These are phyloP conservation scores for Drusus annulatus DNA, from an alignment of 1,140 invertebrate genomes.

Conservation along the genomic window DNA sequence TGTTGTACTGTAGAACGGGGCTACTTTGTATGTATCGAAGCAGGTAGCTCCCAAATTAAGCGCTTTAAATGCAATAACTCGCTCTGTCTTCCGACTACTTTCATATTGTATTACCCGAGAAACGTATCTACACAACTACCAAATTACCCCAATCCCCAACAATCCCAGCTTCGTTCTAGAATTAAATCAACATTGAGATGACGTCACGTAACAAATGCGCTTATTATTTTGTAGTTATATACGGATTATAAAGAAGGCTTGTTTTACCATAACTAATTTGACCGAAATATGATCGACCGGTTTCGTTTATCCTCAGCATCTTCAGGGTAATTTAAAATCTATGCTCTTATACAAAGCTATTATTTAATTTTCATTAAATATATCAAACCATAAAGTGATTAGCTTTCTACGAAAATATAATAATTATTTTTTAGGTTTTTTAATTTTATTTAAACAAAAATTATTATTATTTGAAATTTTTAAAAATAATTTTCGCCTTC, in stretches of 20 bases:
- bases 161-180: neutral
- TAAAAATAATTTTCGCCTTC: too few species aligned
- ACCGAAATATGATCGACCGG: too few species aligned
- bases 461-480: too few species aligned
- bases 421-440: too few species aligned
- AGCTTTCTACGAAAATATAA: too few species aligned
- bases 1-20: neutral
- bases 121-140: neutral
- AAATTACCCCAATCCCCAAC: conserved; percentile 6
- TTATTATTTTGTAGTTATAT: neutral
- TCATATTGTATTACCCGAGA: conserved; percentile 34
- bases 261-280: neutral
- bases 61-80: conserved; percentile 58
- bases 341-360: too few species aligned
- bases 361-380: too few species aligned
- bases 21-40: conserved; percentile 21
- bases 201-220: conserved; percentile 5
- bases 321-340: too few species aligned
- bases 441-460: too few species aligned
- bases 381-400: too few species aligned
- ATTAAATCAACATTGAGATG: conserved; percentile 25
- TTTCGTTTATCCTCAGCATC: too few species aligned
- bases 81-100: conserved; percentile 33
- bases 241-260: neutral
- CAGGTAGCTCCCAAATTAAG: conserved; percentile 53